Base-by-base conservation (phyloP, 2,888 invertebrate genomes). In the Arenicola marina region DNA sequence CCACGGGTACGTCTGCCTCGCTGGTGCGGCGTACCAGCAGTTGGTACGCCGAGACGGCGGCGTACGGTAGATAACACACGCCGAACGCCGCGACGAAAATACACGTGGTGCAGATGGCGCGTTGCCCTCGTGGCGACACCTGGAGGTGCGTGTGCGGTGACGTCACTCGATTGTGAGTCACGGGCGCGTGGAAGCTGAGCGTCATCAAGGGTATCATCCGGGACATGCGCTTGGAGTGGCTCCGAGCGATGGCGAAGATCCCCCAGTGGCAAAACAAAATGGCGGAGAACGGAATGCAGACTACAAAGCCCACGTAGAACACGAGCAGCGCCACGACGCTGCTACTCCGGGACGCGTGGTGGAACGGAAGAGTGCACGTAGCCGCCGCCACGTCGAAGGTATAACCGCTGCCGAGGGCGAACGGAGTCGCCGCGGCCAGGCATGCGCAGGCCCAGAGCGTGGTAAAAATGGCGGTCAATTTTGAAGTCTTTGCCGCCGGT, bases 191-290 rank as follows among this genome's bases (percentile, higher is more conserved):
- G 29, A 53, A 31, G 43, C 43, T 38, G 31, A 53, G 53, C 7
- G 53, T 53, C 15, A 53, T 32, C 53, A 53, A 32, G 24, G 28
- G 53, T 7, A 53, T 32, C 53, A 53, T 53, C 31, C 31, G 7
- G 15, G 33, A 29, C 33, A 53, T 53, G 4, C 53, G 29, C 15
- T 24, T 29, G 7, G 31, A 32, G 11, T 53, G 53, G 15, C 29
- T 15, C 11, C 53, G 29, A 15, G 53, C 53, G 15, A 53, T 53
- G 32, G 31, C 31, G 53, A 53, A 53, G 29, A 53, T 31, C 7
- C 33, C 4, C 53, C 53, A 53, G 53, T 53, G 33, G 32, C 53
- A 53, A 32, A 31, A 53, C 7, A 29, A 31, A 11, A 53, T 24
- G 53, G 32, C 24, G 31, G 32, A 7, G 24, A 11, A 7, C 4